Percentiles rank a stretch among this genome's conserved stretches.
Evolutionary conservation across 2,113 vertebrate genomes (phyloP).

Genomic region (Cettia cetti): DNA sequence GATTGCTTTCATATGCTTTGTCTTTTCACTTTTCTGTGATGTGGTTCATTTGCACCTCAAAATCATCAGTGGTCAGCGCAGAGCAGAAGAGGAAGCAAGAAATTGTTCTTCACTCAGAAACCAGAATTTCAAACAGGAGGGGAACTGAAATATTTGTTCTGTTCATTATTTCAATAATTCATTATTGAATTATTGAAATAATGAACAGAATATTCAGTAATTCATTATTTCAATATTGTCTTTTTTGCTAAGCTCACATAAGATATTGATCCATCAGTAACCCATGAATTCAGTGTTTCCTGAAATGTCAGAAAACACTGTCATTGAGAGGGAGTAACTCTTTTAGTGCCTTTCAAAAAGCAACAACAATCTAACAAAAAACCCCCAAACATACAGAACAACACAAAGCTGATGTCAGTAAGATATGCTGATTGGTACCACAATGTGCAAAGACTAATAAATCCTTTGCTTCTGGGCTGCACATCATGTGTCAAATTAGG

Average conservation of each 20-base stretch:
- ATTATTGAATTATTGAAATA: too few species aligned
- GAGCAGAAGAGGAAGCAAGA: background rate
- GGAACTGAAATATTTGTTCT: background rate
- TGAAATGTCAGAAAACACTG: background rate
- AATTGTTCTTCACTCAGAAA: background rate
- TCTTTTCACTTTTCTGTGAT: background rate
- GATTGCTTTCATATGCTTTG: background rate
- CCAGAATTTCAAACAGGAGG: background rate
- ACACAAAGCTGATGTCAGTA: too few species aligned
- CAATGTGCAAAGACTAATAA: background rate
- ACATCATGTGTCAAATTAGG: background rate
- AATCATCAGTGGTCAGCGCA: background rate
- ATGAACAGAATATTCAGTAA: background rate
- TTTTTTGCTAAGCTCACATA: background rate
- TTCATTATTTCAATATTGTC: background rate
- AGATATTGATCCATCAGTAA: background rate
- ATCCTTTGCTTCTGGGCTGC: background rate
- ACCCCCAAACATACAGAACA: background rate
- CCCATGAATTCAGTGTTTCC: background rate
- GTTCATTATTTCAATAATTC: background rate
- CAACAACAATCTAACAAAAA: background rate
- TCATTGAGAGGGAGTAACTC: background rate
- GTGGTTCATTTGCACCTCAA: background rate
- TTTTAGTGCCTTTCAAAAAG: background rate
- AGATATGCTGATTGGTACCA: background rate